A percentile compares a stretch with the other conserved stretches of the same genome.
Conservation (phyloP, 2,113 vertebrate genomes). For the Erpornis zantholeuca region DNA sequence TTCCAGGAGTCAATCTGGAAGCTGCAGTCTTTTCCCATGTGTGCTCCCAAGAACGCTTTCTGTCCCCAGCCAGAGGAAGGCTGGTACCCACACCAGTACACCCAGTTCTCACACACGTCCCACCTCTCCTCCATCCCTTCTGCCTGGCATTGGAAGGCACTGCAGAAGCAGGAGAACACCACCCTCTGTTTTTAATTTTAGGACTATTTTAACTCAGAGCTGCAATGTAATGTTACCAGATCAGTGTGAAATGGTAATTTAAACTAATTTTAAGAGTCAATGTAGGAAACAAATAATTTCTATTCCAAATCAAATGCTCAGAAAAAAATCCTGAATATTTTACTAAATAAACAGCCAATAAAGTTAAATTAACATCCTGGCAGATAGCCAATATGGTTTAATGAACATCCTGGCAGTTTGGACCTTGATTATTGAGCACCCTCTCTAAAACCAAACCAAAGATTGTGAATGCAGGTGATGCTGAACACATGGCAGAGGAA, state of each 20-base stretch:
- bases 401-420: not conserved
- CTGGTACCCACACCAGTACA: not conserved
- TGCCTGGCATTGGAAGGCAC: not conserved
- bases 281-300: not conserved
- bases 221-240: not conserved
- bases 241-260: not conserved
- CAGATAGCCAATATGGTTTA: not conserved
- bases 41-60: not conserved
- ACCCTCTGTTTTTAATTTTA: not conserved
- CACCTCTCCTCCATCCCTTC: not conserved
- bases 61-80: not conserved
- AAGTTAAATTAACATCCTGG: not conserved
- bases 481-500: not conserved
- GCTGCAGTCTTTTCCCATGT: not conserved
- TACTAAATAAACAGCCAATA: not conserved
- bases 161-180: not conserved
- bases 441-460: not conserved
- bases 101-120: not conserved
- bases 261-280: not conserved
- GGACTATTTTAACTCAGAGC: not conserved
- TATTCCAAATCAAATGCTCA: not conserved
- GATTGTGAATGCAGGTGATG: not conserved
- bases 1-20: not conserved
- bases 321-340: not conserved
- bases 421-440: not conserved